Conservation (phyloP, 2,888 invertebrate species). For the Clivina fossor region DNA sequence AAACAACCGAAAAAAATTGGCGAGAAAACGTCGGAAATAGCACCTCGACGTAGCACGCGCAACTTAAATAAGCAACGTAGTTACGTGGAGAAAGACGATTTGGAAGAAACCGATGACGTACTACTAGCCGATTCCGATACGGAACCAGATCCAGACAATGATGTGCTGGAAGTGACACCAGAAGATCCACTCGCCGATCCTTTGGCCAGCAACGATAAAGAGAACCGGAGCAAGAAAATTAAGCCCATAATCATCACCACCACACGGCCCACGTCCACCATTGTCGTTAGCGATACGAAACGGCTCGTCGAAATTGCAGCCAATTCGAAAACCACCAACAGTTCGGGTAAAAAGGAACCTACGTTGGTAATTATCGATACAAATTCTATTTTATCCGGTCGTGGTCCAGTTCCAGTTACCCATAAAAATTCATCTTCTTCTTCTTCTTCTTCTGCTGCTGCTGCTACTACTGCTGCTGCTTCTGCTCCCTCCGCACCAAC, state of each 20-base stretch:
- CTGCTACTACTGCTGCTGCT: conserved; percentile 26
- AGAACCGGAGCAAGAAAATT: conserved; percentile 29
- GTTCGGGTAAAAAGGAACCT: conserved; percentile 66
- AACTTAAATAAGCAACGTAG: conserved; percentile 59
- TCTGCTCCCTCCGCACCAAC: no score
- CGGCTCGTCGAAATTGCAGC: conserved; percentile 69
- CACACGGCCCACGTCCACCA: conserved; percentile 54
- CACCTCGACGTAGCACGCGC: conserved; percentile 59
- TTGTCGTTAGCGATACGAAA: conserved; percentile 73
- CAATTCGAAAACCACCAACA: conserved; percentile 54
- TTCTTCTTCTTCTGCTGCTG: conserved; percentile 45
- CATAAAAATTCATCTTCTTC: no score
- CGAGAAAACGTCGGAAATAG: conserved; percentile 44
- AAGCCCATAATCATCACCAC: no score
- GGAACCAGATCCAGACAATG: conserved; percentile 63
- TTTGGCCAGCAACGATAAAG: conserved; percentile 24
- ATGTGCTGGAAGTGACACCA: conserved; percentile 64
- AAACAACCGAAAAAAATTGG: conserved; percentile 42
- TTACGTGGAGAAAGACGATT: conserved; percentile 52
- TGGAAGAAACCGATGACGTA: conserved; percentile 50
- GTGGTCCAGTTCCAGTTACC: conserved; percentile 59
- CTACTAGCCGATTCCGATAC: conserved; percentile 55
- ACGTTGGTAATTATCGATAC: conserved; percentile 79
- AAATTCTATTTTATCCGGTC: conserved; percentile 68
- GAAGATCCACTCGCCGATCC: conserved; percentile 60